Conservation (phyloP, 2,797 vertebrate species). For the Coranthus polyacanthus region DNA sequence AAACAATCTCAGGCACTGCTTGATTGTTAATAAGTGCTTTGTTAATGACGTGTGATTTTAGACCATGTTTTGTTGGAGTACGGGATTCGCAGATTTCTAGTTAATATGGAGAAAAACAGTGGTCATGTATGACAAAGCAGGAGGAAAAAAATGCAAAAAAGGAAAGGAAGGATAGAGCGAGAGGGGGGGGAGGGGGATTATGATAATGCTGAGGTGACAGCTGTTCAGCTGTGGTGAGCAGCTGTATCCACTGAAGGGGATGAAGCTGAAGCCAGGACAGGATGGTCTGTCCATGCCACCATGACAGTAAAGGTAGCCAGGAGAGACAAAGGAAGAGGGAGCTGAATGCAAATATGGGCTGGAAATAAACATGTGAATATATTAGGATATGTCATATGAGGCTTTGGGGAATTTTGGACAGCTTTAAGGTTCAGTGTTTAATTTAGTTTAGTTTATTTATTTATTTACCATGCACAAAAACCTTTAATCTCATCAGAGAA, state of each 20-base stretch:
- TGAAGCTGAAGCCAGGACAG: conserved; percentile 59
- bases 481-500: no score
- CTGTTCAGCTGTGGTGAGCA: conserved; percentile 80
- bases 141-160: conserved; percentile 17
- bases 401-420: background rate
- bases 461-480: no score
- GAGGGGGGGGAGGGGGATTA: conserved; percentile 63
- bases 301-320: conserved; percentile 60
- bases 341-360: conserved; percentile 27
- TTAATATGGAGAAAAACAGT: conserved; percentile 9
- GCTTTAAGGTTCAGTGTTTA: background rate
- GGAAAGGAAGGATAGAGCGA: conserved; percentile 7
- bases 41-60: conserved; percentile 36
- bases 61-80: conserved; percentile 22
- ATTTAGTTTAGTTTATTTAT: no score
- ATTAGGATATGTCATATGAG: background rate
- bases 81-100: background rate
- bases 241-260: conserved; percentile 80
- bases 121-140: conserved; percentile 16
- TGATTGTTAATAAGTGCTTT: conserved; percentile 37
- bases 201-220: conserved; percentile 77
- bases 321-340: conserved; percentile 27
- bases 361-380: conserved; percentile 20
- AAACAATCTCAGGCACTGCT: conserved; percentile 43
- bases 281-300: conserved; percentile 46